phyloP scores from a whole-genome alignment of 2,888 invertebrate species.

The Microctonus aethiopoides region DNA sequence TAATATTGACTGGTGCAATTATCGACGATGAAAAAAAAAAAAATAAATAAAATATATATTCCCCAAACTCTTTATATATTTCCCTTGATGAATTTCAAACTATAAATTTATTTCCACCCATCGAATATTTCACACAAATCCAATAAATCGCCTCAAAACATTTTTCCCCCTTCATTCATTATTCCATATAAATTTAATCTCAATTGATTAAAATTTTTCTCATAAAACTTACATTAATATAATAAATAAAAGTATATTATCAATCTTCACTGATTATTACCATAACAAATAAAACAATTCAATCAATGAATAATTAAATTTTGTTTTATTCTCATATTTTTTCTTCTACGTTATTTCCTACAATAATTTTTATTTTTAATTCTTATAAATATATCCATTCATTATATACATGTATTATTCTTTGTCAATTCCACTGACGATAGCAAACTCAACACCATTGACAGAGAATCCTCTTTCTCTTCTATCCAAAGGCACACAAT shows the following conservation, averaged over 20 bases:
- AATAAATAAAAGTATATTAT: too few relatives aligned
- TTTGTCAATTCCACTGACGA: not conserved
- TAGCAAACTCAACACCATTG: not conserved
- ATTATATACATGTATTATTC: not conserved
- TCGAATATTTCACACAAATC: not conserved
- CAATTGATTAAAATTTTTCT: not conserved
- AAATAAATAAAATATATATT: not conserved
- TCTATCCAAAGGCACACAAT: constrained; percentile 12
- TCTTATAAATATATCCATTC: not conserved
- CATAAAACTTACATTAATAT: too few relatives aligned
- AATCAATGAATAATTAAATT: too few relatives aligned
- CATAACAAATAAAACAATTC: too few relatives aligned
- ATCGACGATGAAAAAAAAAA: constrained; percentile 8
- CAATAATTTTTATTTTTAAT: not conserved
- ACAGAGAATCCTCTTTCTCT: not conserved
- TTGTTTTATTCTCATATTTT: too few relatives aligned
- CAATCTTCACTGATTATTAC: too few relatives aligned
- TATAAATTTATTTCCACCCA: not conserved
- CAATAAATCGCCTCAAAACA: not conserved
- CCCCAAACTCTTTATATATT: not conserved
- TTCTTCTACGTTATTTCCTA: too few relatives aligned
- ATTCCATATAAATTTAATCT: not conserved
- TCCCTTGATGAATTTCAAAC: constrained; percentile 15
- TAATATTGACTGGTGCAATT: constrained; percentile 23
- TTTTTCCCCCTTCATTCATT: not conserved